phyloP scores from a whole-genome alignment of 2,113 vertebrate genomes.

The Pterocles burchelli region DNA sequence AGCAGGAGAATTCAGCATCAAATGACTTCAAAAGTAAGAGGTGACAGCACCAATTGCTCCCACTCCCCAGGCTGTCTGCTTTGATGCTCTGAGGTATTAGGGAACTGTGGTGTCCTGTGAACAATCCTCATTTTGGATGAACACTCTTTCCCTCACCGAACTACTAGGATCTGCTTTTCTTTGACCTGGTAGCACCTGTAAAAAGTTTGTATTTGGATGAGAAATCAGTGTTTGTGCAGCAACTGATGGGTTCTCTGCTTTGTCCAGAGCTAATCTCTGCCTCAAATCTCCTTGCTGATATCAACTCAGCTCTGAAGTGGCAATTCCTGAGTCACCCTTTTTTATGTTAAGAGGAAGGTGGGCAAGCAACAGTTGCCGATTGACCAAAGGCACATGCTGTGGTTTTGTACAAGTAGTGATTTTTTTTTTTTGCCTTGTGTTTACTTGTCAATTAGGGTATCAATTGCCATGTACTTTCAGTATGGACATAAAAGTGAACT shows the following conservation, averaged over 20 bases:
- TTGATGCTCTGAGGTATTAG: neutral
- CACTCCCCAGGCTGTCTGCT: neutral
- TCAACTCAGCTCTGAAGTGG: neutral
- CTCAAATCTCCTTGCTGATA: neutral
- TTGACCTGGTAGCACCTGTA: neutral
- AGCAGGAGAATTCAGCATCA: neutral
- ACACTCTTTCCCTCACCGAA: neutral
- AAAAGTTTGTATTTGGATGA: neutral
- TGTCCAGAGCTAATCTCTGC: neutral
- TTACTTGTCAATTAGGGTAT: neutral
- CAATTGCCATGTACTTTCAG: neutral
- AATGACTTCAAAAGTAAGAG: neutral
- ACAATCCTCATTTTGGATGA: neutral
- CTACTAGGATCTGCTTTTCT: neutral
- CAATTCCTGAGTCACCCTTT: neutral
- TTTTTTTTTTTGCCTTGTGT: neutral
- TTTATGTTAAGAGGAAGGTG: neutral
- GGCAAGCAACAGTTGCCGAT: neutral
- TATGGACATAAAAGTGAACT: neutral
- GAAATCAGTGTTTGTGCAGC: neutral
- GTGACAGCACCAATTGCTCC: neutral
- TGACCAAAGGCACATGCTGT: neutral
- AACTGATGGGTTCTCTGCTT: neutral
- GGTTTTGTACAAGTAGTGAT: neutral
- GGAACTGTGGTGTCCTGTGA: neutral